Evolutionary conservation across 2,888 invertebrate genomes (phyloP).

Genomic region (Luperina testacea): DNA sequence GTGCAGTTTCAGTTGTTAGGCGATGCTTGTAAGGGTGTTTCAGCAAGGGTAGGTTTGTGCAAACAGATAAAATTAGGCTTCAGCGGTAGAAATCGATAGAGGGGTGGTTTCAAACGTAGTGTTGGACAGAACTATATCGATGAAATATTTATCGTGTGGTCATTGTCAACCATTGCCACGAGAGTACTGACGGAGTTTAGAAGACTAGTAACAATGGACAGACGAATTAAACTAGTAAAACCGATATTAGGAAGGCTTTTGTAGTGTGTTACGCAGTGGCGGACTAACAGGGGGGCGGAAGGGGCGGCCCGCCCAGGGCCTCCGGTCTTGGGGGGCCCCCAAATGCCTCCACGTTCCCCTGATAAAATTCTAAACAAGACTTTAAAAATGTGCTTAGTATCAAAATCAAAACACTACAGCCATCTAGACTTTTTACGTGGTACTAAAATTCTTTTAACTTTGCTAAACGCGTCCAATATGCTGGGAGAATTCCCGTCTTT

Average conservation of each 20-base stretch:
- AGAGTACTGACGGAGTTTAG: not conserved
- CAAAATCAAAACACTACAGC: too few species aligned
- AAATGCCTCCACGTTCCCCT: too few species aligned
- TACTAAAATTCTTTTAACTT: too few species aligned
- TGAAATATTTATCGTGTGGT: not conserved
- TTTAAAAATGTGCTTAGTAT: too few species aligned
- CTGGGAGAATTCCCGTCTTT: too few species aligned
- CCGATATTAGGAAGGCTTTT: not conserved
- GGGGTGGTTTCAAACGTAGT: constrained; percentile 74
- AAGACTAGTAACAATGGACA: not conserved
- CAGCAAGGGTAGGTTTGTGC: constrained; percentile 53
- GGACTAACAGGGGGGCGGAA: too few species aligned
- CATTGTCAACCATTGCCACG: not conserved
- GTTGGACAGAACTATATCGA: constrained; percentile 62
- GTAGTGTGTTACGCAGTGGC: too few species aligned
- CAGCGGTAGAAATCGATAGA: constrained; percentile 84
- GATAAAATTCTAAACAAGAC: too few species aligned
- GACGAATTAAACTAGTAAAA: not conserved
- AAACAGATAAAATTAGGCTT: constrained; percentile 85
- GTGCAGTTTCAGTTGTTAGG: constrained; percentile 11
- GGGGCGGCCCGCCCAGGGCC: too few species aligned
- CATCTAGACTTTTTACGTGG: too few species aligned
- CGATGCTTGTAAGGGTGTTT: constrained; percentile 35
- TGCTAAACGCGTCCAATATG: too few species aligned
- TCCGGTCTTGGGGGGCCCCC: too few species aligned